These are phyloP conservation scores for Amniataba percoides DNA, from an alignment of 2,797 vertebrate genomes.

Conservation along the genomic window DNA sequence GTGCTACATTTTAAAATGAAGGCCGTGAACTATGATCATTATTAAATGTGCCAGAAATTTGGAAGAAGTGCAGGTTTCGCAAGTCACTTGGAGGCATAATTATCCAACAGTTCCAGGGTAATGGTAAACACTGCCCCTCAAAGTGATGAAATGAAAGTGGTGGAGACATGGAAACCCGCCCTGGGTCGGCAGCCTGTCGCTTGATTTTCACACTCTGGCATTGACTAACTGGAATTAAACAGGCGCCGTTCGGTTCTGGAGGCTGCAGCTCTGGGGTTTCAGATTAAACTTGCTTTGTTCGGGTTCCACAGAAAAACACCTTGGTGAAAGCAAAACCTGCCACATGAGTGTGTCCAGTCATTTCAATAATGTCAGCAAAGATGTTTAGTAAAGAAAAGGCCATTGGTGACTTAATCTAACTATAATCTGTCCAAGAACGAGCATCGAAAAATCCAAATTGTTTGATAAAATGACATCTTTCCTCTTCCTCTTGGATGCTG, in stretches of 20 bases:
- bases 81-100: slow-evolving; percentile 52
- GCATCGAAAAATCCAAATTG: background rate
- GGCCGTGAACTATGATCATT: slow-evolving; percentile 32
- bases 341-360: background rate
- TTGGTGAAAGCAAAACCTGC: background rate
- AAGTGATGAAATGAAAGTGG: slow-evolving; percentile 53
- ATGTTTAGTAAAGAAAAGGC: background rate
- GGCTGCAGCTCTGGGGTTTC: slow-evolving; percentile 16
- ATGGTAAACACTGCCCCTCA: slow-evolving; percentile 52
- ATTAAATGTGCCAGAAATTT: slow-evolving; percentile 39
- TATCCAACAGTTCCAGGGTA: slow-evolving; percentile 32
- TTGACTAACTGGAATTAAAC: slow-evolving; percentile 51
- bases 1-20: slow-evolving; percentile 30
- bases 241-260: background rate
- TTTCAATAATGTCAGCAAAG: background rate
- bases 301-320: slow-evolving; percentile 8
- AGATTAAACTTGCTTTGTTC: slow-evolving; percentile 35
- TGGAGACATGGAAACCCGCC: slow-evolving; percentile 35
- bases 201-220: slow-evolving; percentile 42
- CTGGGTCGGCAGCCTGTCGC: slow-evolving; percentile 46
- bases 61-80: slow-evolving; percentile 33
- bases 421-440: background rate
- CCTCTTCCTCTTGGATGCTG: background rate
- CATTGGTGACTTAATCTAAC: background rate
- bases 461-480: background rate